A percentile compares a stretch with the other conserved stretches of the same genome.
Evolutionary conservation across 2,888 invertebrate genomes (phyloP).

Genomic region (Rhingia rostrata): DNA sequence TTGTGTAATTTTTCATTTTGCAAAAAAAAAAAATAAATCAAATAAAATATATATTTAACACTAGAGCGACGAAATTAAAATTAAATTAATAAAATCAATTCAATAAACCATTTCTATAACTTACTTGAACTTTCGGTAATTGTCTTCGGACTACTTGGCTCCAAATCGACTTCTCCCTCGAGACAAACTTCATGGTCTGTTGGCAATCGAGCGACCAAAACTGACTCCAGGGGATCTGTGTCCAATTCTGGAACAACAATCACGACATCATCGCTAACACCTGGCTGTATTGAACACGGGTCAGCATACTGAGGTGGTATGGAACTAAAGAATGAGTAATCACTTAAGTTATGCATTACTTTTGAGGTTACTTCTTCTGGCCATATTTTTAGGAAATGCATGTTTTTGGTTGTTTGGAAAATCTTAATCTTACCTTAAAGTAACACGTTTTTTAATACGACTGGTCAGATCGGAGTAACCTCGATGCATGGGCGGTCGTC

Average conservation of each 20-base stretch:
- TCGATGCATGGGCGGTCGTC: constrained; percentile 85
- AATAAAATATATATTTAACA: constrained; percentile 27
- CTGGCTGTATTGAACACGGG: constrained; percentile 77
- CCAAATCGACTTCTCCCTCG: constrained; percentile 80
- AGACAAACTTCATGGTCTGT: constrained; percentile 76
- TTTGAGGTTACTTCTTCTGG: background rate
- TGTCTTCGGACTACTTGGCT: constrained; percentile 85
- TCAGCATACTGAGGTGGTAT: constrained; percentile 82
- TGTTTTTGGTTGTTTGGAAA: background rate
- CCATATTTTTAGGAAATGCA: too few species aligned
- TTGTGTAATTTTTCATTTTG: constrained; percentile 57
- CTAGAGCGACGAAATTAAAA: constrained; percentile 43
- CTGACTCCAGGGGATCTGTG: constrained; percentile 77
- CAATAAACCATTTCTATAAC: constrained; percentile 13
- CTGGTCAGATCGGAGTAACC: constrained; percentile 91
- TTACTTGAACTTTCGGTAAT: constrained; percentile 88
- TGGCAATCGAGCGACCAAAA: constrained; percentile 75
- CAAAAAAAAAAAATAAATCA: constrained; percentile 52
- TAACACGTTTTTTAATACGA: constrained; percentile 92
- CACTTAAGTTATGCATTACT: constrained; percentile 46
- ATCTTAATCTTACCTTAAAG: constrained; percentile 87
- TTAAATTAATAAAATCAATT: constrained; percentile 75
- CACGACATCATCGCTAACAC: constrained; percentile 83
- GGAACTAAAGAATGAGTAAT: constrained; percentile 79
- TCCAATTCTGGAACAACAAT: constrained; percentile 84